Conservation (phyloP, 1,140 invertebrate species). For the Antheraea pernyi region DNA sequence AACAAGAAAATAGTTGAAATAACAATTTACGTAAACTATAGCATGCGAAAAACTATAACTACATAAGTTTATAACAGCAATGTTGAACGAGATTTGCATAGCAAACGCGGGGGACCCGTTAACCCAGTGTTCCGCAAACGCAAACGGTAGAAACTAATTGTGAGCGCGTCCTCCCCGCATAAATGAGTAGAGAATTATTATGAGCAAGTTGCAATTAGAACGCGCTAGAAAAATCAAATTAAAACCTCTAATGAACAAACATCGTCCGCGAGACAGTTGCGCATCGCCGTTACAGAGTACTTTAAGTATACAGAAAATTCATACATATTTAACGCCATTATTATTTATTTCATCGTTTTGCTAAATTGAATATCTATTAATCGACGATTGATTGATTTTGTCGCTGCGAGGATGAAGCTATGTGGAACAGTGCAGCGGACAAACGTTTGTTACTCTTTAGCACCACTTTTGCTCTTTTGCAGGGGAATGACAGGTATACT, state of each 20-base stretch:
- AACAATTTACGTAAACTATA: no score
- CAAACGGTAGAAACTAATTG: slow-evolving; percentile 55
- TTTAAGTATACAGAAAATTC: neutral
- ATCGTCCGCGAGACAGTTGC: slow-evolving; percentile 48
- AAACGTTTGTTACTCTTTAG: no score
- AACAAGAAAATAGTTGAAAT: no score
- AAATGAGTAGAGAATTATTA: slow-evolving; percentile 65
- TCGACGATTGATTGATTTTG: no score
- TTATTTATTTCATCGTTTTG: no score
- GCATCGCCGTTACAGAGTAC: neutral
- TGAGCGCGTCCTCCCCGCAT: slow-evolving; percentile 34
- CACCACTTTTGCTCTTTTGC: no score
- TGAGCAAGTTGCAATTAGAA: slow-evolving; percentile 62
- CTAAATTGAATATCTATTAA: no score
- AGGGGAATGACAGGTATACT: no score
- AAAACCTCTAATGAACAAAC: slow-evolving; percentile 73
- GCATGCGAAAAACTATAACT: no score
- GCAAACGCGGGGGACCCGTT: neutral
- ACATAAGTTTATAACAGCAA: no score
- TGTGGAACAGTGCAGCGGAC: no score
- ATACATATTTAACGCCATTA: neutral
- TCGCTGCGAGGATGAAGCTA: no score
- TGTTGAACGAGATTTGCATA: neutral
- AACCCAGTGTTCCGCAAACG: slow-evolving; percentile 2
- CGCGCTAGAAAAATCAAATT: slow-evolving; percentile 74